Evolutionary conservation across 2,113 vertebrate species (phyloP).

Genomic region (Aythya baeri): DNA sequence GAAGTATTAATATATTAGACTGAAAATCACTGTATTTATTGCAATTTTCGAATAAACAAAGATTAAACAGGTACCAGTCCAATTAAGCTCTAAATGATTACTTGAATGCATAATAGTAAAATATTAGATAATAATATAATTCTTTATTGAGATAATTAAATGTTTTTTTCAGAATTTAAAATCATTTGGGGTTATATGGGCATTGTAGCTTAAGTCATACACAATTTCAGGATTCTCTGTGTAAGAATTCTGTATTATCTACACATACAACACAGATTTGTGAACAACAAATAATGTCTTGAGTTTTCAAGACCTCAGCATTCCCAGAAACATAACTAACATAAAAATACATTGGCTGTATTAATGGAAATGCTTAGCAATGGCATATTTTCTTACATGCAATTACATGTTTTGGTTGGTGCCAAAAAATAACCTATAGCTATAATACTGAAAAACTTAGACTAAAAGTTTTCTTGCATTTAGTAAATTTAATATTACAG

Average conservation of each 20-base stretch:
- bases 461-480: not conserved
- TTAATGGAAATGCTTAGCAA: not conserved
- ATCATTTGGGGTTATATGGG: not conserved
- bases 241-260: not conserved
- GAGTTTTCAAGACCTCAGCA: not conserved
- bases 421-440: not conserved
- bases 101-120: not conserved
- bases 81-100: conserved; percentile 8
- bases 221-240: not conserved
- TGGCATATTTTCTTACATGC: not conserved
- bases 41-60: conserved; percentile 26
- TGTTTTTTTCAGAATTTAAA: not conserved
- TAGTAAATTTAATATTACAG: not conserved
- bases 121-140: not conserved
- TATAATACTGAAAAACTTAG: not conserved
- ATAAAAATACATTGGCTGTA: not conserved
- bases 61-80: not conserved
- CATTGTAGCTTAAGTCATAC: not conserved
- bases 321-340: not conserved
- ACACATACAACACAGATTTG: not conserved
- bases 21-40: not conserved
- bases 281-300: not conserved
- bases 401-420: not conserved
- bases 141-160: not conserved
- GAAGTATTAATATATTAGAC: not conserved